Evolutionary conservation across 1,140 invertebrate species (phyloP).

Genomic region (Lepeophtheirus salmonis): DNA sequence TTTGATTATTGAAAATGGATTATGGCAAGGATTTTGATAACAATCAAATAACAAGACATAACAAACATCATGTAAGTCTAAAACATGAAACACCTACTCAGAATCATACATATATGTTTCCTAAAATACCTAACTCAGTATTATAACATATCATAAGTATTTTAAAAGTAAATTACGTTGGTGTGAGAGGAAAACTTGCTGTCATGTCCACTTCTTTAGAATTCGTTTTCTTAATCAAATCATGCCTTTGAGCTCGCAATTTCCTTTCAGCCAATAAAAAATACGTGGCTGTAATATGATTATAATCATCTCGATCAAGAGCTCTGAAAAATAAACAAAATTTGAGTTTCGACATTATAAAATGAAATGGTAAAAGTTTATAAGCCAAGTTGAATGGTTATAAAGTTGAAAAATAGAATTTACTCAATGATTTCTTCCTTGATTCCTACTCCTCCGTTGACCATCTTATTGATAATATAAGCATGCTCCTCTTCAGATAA

Average conservation of each 20-base stretch:
- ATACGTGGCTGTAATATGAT: slow-evolving; percentile 95
- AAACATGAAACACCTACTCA: too few species aligned
- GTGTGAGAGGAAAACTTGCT: background rate
- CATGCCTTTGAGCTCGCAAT: slow-evolving; percentile 47
- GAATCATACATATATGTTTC: too few species aligned
- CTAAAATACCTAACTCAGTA: too few species aligned
- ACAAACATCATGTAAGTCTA: too few species aligned
- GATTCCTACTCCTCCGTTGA: slow-evolving; percentile 26
- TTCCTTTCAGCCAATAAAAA: slow-evolving; percentile 87
- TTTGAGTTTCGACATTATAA: background rate
- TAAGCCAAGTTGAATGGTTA: too few species aligned
- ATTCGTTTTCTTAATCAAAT: slow-evolving; percentile 28
- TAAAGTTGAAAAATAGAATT: too few species aligned
- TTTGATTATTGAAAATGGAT: too few species aligned
- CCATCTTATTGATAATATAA: slow-evolving; percentile 85
- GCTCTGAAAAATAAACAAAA: slow-evolving; percentile 39
- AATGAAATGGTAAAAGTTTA: too few species aligned
- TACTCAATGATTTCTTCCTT: slow-evolving; percentile 13
- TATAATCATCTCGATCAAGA: slow-evolving; percentile 86
- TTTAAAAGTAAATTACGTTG: background rate
- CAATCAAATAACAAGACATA: too few species aligned
- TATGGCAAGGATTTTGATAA: too few species aligned
- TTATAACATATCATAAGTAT: too few species aligned
- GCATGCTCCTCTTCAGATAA: slow-evolving; percentile 78
- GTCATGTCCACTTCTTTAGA: background rate